Base-by-base conservation (phyloP, 1,140 invertebrate genomes). In the Hormaphis cornu region DNA sequence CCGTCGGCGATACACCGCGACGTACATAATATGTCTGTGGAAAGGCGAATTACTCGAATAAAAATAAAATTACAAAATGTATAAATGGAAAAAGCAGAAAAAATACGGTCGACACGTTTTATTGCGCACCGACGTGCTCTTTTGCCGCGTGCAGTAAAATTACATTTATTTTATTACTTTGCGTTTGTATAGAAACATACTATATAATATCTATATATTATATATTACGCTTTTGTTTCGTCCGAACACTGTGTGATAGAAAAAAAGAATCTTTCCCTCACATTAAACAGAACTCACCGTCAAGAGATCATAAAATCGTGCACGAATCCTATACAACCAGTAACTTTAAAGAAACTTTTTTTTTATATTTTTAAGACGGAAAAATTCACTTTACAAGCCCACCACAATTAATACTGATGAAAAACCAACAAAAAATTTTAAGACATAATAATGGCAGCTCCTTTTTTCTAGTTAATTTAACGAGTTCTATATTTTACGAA, bases 91-190 rank as follows among this genome's bases (percentile, higher is more conserved):
- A 58, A 40, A 58, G 35, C 18, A 18, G n/a, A 30, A 26, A 9
- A 12, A 4, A 33, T 4, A 33, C n/a, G 10, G 8, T 53, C 28
- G 2, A 54, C 10, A 37, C 14, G 37, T 37, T 56, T 54, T 56
- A 56, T 56, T 37, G 33, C 53, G 22, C 12, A 20, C 14, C n/a
- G n/a, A n/a, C n/a, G n/a, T 40, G 35, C 54, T 37, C 54, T 40
- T 16, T 7, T 35, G 37, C 9, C 33, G 37, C 30, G 53, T 56
- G n/a, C n/a, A n/a, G n/a, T n/a, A n/a, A 56, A 58, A 40, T 58
- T 58, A 37, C 14, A 58, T 58, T 58, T 58, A 26, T 58, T 58
- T 56, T 56, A 37, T 37, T 22, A 37, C 33, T 37, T 56, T 20
- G 20, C 14, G 33, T 18, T 30, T 33, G 12, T 30, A n/a, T n/a